Base-by-base conservation (phyloP, 2,113 vertebrate species). In the Corythornis vintsioides region DNA sequence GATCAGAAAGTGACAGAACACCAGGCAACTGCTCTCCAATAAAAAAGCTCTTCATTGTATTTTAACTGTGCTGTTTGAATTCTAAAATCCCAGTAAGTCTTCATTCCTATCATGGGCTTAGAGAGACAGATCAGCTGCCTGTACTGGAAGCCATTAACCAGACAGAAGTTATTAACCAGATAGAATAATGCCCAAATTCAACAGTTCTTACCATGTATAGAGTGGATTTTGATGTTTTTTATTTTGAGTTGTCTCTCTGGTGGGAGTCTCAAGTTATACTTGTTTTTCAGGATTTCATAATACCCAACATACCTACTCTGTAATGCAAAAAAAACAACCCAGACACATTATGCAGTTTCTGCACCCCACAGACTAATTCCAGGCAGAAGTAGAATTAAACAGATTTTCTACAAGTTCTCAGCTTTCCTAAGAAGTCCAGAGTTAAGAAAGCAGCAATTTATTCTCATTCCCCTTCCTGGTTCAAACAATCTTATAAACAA, bases 241-340 rank as follows among this genome's bases (percentile, higher is more conserved):
- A 99, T 98, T 88, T 60, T 96, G 61, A 99, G 96, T 56, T 80
- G 93, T 96, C 98, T 98, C 67, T 95, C 95, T 72, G 98, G 98
- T 93, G 99, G 99, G n/a, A 99, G 96, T 86, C 96, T 97, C 92
- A 98, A 96, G 78, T 97, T 95, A 96, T 98, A 98, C 82, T 96
- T 97, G 50, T 94, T 98, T 97, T 99, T 99, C 98, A 99, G 95
- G 74, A 98, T 95, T 92, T 98, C 98, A 89, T 99, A 99, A 97
- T 99, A 99, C 16, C 97, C 98, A 83, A 99, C 99, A 28, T 99
- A 99, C 64, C 99, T 98, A 95, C 97, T 99, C 99, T 99, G 97
- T 42, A 97, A 98, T 66, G 83, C 59, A 97, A 96, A 79, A 96
- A 92, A 96, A 77, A 96, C 35, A 92, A 96, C 25, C 64, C 75